Conservation (phyloP, 2,888 invertebrate genomes). For the Cantharis nigra region DNA sequence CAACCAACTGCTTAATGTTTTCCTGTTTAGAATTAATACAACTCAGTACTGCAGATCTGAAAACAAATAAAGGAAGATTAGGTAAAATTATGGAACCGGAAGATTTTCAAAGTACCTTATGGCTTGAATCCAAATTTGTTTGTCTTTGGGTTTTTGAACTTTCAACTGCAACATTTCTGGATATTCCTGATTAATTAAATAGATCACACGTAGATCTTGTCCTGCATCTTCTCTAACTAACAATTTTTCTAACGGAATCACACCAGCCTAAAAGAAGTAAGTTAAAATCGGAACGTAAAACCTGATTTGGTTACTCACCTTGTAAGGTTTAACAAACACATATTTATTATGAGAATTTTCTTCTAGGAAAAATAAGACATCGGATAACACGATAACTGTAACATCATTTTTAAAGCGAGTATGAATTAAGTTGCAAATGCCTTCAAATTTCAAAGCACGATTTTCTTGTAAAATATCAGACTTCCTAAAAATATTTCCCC, state of each 20-base stretch:
- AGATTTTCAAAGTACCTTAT: slow-evolving; percentile 63
- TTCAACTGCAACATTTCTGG: slow-evolving; percentile 97
- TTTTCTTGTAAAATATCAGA: slow-evolving; percentile 85
- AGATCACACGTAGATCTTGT: slow-evolving; percentile 84
- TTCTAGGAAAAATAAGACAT: slow-evolving; percentile 88
- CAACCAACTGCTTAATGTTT: background rate
- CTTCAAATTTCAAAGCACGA: slow-evolving; percentile 85
- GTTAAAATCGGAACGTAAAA: background rate
- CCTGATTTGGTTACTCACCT: slow-evolving; percentile 60
- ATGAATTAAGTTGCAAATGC: slow-evolving; percentile 86
- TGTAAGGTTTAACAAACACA: slow-evolving; percentile 90
- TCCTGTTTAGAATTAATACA: background rate
- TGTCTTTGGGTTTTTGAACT: slow-evolving; percentile 85
- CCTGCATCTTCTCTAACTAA: slow-evolving; percentile 94
- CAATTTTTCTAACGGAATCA: slow-evolving; percentile 88
- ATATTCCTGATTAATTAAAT: slow-evolving; percentile 87
- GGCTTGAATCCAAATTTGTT: slow-evolving; percentile 86
- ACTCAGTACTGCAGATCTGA: background rate
- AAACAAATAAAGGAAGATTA: background rate
- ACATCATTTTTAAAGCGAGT: slow-evolving; percentile 88
- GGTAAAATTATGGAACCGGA: background rate
- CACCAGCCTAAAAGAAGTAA: slow-evolving; percentile 72
- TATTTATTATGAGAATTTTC: slow-evolving; percentile 89
- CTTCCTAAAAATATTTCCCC: slow-evolving; percentile 90
- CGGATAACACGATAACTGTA: slow-evolving; percentile 86